phyloP scores from a whole-genome alignment of 1,140 invertebrate genomes.

The Drosophila rhopaloa region DNA sequence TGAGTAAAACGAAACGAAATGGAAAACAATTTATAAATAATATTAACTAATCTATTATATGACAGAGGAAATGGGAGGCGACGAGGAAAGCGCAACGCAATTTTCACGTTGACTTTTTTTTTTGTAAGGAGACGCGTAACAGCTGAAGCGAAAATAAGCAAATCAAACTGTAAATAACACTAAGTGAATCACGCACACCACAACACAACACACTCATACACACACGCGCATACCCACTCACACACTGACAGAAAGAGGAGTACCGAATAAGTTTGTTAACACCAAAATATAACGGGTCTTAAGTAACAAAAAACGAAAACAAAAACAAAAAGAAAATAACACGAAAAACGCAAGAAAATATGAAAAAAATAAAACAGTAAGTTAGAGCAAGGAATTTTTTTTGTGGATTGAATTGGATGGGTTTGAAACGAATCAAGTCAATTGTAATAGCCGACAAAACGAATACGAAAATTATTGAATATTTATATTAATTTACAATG shows the following conservation, averaged over 20 bases:
- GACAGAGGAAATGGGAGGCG: conserved; percentile 14
- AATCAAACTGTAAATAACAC: conserved; percentile 72
- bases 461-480: conserved; percentile 30
- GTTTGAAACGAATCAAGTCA: conserved; percentile 56
- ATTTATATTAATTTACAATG: conserved; percentile 48
- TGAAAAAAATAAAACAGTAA: conserved; percentile 36
- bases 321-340: not conserved
- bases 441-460: conserved; percentile 57
- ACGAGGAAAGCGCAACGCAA: not conserved
- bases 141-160: conserved; percentile 18
- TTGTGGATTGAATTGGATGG: conserved; percentile 35
- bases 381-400: conserved; percentile 54
- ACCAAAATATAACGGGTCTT: conserved; percentile 71
- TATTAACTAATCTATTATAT: conserved; percentile 29
- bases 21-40: conserved; percentile 44
- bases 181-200: conserved; percentile 53
- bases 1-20: conserved; percentile 21
- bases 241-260: conserved; percentile 20
- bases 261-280: conserved; percentile 72
- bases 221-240: not conserved
- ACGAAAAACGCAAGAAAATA: conserved; percentile 4
- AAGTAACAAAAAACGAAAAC: conserved; percentile 43
- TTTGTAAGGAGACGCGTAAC: conserved; percentile 26
- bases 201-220: conserved; percentile 13
- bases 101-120: conserved; percentile 25